Conservation (phyloP, 1,140 invertebrate genomes). For the Drosophila littoralis region DNA sequence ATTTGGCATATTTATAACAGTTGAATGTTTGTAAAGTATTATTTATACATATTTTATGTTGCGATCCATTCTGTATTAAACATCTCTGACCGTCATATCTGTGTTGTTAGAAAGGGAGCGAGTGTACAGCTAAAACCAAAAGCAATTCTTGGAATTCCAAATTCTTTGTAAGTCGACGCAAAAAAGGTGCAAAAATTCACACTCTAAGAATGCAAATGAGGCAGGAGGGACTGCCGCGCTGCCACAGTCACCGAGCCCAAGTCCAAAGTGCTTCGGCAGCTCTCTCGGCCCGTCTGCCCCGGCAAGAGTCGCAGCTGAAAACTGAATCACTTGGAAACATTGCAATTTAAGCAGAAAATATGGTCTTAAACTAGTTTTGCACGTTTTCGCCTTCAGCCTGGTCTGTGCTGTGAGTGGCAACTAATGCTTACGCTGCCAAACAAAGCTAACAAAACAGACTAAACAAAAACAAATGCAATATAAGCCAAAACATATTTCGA, state of each 20-base stretch:
- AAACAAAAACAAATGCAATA: conserved; percentile 18
- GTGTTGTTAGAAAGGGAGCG: neutral
- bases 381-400: conserved; percentile 46
- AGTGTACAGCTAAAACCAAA: conserved; percentile 46
- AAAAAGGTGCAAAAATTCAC: conserved; percentile 77
- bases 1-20: too few species aligned
- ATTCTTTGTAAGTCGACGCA: conserved; percentile 50
- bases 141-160: conserved; percentile 72
- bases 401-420: conserved; percentile 11
- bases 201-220: conserved; percentile 65
- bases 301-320: conserved; percentile 32
- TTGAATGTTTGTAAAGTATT: too few species aligned
- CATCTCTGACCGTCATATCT: neutral
- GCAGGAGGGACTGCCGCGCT: conserved; percentile 3
- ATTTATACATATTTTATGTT: too few species aligned
- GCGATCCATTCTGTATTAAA: too few species aligned
- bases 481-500: conserved; percentile 12
- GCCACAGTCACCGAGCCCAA: conserved; percentile 6
- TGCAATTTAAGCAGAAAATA: conserved; percentile 80
- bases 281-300: neutral
- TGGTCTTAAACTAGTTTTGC: conserved; percentile 82
- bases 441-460: conserved; percentile 5
- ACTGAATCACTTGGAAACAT: conserved; percentile 75
- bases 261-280: conserved; percentile 36
- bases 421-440: conserved; percentile 26